Percentiles rank a stretch among this genome's conserved stretches.
phyloP scores from a whole-genome alignment of 2,797 vertebrate genomes.

The Chelmon rostratus region DNA sequence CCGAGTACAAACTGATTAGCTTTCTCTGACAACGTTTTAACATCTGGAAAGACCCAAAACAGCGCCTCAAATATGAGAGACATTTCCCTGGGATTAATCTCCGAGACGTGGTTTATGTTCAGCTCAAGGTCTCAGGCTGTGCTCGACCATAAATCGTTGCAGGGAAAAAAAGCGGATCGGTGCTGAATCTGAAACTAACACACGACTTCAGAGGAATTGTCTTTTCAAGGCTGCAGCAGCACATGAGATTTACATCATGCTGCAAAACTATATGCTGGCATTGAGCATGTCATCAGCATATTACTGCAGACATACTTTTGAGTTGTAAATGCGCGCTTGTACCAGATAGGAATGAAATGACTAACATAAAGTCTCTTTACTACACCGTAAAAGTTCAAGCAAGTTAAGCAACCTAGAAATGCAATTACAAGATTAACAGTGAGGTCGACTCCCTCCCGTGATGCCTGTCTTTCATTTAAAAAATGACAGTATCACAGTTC shows the following conservation, averaged over 20 bases:
- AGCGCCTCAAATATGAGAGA: conserved; percentile 54
- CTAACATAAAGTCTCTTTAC: neutral
- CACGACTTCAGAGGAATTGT: neutral
- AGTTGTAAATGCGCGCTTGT: conserved; percentile 24
- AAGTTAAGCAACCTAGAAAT: neutral
- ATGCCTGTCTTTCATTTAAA: conserved; percentile 4
- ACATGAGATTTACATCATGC: conserved; percentile 20
- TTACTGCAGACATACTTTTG: conserved; percentile 28
- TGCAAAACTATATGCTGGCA: conserved; percentile 6
- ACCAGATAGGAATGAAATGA: conserved; percentile 7
- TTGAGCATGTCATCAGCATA: conserved; percentile 14
- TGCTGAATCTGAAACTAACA: conserved; percentile 8
- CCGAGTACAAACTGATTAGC: conserved; percentile 46
- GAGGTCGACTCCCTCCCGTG: neutral
- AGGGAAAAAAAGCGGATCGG: conserved; percentile 8
- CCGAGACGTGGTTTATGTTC: conserved; percentile 55
- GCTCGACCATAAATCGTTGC: conserved; percentile 42
- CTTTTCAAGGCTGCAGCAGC: conserved; percentile 18
- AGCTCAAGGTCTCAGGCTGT: conserved; percentile 45
- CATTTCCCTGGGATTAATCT: conserved; percentile 61
- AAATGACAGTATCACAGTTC: neutral
- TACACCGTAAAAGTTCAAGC: neutral
- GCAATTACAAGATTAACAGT: neutral
- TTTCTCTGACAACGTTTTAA: conserved; percentile 33
- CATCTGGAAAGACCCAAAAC: conserved; percentile 66